Base-by-base conservation (phyloP, 2,888 invertebrate genomes). In the Dione vanillae region DNA sequence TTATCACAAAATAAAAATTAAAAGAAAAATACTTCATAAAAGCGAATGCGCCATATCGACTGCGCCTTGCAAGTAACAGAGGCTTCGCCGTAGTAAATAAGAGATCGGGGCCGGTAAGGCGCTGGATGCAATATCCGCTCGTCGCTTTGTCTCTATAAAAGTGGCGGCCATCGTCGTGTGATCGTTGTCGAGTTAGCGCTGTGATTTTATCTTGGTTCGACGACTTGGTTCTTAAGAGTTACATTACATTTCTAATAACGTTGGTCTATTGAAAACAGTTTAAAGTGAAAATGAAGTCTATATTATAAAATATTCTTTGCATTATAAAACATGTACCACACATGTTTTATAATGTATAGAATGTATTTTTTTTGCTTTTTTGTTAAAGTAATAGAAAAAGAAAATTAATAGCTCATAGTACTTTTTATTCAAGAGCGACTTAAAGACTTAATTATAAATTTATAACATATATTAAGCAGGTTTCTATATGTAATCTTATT, bases 61-160 rank as follows among this genome's bases (percentile, higher is more conserved):
- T 49, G 37, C 16, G 49, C 40, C 10, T 49, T 40, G 37, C 19
- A 62, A 37, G 62, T 45, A 62, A 9, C 14, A 62, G 14, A 37
- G 45, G 27, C 14, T 59, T 61, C 8, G 45, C 20, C 19, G 45
- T 43, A 45, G 64, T 49, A 47, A 49, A 64, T 64, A 64, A 64
- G 64, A 49, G 64, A 49, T 49, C 19, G 61, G 16, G n/a, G 45
- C 45, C 54, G 61, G 61, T 45, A 27, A 45, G 59, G 45, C 64
- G 59, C 20, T 61, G 43, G 49, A 40, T 64, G 64, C 64, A 64
- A 64, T 64, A 64, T 64, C 64, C 49, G 64, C 47, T 49, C 49
- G 11, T 40, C 64, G 20, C 37, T 49, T 49, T 64, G 64, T 49
- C 49, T 62, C 62, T 49, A 49, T 40, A 37, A 19, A 19, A 49